A percentile compares a stretch with the other conserved stretches of the same genome.
phyloP scores from a whole-genome alignment of 2,113 vertebrate genomes.

The Oreamnos americanus region DNA sequence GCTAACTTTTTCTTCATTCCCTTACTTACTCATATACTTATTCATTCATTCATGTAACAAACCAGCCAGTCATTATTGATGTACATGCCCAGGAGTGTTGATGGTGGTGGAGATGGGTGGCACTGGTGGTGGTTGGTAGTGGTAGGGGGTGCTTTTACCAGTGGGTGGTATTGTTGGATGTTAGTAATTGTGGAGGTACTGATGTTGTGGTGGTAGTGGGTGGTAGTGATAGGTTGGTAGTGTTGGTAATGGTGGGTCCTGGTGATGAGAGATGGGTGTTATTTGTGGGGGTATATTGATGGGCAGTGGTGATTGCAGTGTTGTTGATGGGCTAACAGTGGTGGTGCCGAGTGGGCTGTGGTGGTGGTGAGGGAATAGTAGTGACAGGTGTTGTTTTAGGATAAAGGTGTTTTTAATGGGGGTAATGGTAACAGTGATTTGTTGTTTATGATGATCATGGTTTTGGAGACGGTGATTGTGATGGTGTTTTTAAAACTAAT shows the following conservation, averaged over 20 bases:
- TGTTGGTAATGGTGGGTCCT: background rate
- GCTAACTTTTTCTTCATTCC: background rate
- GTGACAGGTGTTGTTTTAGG: background rate
- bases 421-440: background rate
- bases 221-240: background rate
- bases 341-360: background rate
- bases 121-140: background rate
- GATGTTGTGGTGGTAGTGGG: background rate
- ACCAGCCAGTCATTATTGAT: background rate
- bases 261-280: background rate
- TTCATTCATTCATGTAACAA: background rate
- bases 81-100: background rate
- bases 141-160: background rate
- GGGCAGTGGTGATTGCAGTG: background rate
- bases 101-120: background rate
- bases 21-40: background rate
- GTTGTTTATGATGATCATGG: background rate
- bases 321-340: background rate
- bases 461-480: background rate
- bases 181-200: background rate
- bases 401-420: background rate
- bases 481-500: background rate
- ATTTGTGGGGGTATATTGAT: background rate
- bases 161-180: background rate
- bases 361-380: background rate